These are phyloP conservation scores for human DNA, from an alignment of 2,113 vertebrate genomes.

Conservation along the genomic window DNA sequence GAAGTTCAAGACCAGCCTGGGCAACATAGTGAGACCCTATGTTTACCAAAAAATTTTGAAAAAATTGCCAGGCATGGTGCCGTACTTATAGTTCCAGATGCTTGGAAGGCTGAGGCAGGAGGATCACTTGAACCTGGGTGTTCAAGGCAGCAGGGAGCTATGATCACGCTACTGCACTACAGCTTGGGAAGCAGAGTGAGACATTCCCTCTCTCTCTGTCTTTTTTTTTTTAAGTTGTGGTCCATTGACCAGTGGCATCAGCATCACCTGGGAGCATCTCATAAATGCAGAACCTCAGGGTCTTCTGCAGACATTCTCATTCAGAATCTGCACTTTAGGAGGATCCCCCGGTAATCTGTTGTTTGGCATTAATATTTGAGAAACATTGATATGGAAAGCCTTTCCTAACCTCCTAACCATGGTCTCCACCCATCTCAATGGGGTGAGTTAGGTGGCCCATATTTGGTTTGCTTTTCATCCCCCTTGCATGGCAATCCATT, in stretches of 20 bases:
- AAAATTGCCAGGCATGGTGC: too few species aligned
- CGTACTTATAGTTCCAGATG: too few species aligned
- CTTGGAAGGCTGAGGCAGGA: too few species aligned
- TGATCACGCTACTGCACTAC: too few species aligned
- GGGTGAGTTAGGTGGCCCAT: background rate
- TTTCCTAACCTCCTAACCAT: background rate
- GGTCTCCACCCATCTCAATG: background rate
- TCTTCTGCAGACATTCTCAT: background rate
- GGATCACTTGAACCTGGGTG: too few species aligned
- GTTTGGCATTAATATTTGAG: background rate
- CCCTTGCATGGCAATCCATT: background rate
- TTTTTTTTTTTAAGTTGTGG: too few species aligned
- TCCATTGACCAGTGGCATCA: background rate
- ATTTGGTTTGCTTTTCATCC: background rate
- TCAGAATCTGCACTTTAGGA: background rate
- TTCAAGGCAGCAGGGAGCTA: too few species aligned
- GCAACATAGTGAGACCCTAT: too few species aligned
- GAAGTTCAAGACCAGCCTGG: too few species aligned
- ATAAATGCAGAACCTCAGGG: background rate
- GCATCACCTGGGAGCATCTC: background rate
- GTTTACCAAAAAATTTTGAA: too few species aligned
- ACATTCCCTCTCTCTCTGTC: too few species aligned
- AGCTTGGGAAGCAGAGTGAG: too few species aligned
- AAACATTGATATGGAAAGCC: background rate
- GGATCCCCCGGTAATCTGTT: background rate